Evolutionary conservation across 2,797 vertebrate genomes (phyloP), one percentile per base, ranked within the genome.

Genomic region (Coluber constrictor): DNA sequence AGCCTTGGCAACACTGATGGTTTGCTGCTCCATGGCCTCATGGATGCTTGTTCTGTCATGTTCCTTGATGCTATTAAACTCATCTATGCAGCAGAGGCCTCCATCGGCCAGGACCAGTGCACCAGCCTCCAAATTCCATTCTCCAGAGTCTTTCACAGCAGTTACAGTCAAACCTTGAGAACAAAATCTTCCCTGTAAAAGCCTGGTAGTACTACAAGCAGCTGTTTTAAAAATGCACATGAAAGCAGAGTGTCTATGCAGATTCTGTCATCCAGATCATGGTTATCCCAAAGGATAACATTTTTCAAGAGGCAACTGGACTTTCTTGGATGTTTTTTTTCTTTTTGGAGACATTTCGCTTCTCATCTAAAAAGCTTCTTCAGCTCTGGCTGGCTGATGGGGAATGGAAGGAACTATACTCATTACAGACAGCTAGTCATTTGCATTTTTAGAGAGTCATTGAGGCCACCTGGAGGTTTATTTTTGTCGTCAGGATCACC

Each of bases 11-110:
- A 99, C 99, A 87, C 99, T 99, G 89, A 99, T 99, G 86, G 98
- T 99, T 96, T 99, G 99, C 43, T 99, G 99, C 96, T 99, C 99
- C 99, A 99, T 99, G 83, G 99, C 99, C 95, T 99, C 99, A 0
- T 99, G 99, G 95, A 99, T 99, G 96, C 99, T 99, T 96, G 99
- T 99, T 94, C 99, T 98, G 95, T 99, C 99, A 7, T 99, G 99
- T 86, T 99, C 98, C 96, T 99, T 99, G 96, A 99, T 99, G 95
- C 99, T 99, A 92, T 98, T 99, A 97, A 99, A 99, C 94, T 99
- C 99, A 0, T 99, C 99, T 10, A 99, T 99, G 96, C 99, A 99
- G 97, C 99, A 99, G 86, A 99, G 97, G 51, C 99, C 99, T 6
- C 98, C 98, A 88, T 99, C 99, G 43, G 99, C 98, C 93, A 99